Evolutionary conservation across 1,140 invertebrate species (phyloP).

Genomic region (Pygmarrhopalites habei): DNA sequence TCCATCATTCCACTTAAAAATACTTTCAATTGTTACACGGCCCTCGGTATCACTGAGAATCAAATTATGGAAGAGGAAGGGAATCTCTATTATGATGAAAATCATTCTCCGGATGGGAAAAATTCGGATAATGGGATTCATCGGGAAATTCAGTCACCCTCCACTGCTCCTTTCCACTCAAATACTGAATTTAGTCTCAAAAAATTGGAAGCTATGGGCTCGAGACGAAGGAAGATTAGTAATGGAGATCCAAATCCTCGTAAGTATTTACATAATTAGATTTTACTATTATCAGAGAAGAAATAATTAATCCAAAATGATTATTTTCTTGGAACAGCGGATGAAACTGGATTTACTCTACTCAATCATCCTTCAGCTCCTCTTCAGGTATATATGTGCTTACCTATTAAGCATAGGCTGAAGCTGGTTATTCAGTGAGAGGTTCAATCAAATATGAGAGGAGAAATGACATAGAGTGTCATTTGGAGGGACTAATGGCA

Average conservation of each 20-base stretch:
- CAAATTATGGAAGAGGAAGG: conserved; percentile 27
- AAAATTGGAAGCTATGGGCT: neutral
- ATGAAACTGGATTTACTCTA: conserved; percentile 15
- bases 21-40: conserved; percentile 28
- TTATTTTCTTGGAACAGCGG: neutral
- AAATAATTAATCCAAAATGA: no score
- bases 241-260: conserved; percentile 27
- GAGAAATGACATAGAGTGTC: no score
- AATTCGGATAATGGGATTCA: neutral
- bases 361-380: conserved; percentile 23
- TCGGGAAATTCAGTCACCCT: no score
- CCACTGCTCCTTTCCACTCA: no score
- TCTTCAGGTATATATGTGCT: no score
- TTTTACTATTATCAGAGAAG: no score
- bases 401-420: no score
- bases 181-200: neutral
- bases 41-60: conserved; percentile 26
- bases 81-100: conserved; percentile 1
- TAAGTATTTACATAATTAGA: conserved; percentile 2
- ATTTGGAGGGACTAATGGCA: no score
- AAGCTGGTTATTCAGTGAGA: no score
- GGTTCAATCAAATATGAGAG: no score
- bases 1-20: conserved; percentile 19
- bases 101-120: neutral
- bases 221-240: conserved; percentile 30